Evolutionary conservation across 1,140 invertebrate genomes (phyloP).

Genomic region (Hycleus phaleratus): DNA sequence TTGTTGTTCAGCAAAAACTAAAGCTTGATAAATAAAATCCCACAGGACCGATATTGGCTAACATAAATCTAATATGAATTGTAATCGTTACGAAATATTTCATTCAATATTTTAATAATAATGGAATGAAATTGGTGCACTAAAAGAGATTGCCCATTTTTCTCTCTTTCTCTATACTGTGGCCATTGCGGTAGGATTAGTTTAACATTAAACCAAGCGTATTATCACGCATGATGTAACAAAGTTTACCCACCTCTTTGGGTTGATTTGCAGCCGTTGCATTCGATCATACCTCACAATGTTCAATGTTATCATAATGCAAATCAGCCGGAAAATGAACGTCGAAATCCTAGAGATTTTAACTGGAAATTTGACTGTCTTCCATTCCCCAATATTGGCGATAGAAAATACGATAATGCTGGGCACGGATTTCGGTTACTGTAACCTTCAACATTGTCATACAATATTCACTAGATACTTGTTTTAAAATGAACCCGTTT

Average conservation of each 20-base stretch:
- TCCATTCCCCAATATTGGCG: too few species aligned
- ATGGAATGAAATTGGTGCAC: too few species aligned
- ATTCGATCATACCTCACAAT: too few species aligned
- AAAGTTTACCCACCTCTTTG: neutral
- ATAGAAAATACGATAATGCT: neutral
- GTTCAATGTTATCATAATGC: neutral
- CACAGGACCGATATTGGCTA: too few species aligned
- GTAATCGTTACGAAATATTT: too few species aligned
- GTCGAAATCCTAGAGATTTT: neutral
- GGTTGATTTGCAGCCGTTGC: neutral
- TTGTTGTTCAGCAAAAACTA: too few species aligned
- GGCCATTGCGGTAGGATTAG: neutral
- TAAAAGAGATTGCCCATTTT: too few species aligned
- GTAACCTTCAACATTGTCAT: slow-evolving; percentile 4
- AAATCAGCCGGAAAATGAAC: neutral
- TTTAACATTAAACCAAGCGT: neutral
- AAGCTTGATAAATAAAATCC: too few species aligned
- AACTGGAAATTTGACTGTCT: neutral
- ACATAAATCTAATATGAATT: too few species aligned
- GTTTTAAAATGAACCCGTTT: slow-evolving; percentile 1
- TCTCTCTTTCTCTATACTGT: too few species aligned
- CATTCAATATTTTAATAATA: too few species aligned
- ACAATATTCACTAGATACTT: slow-evolving; percentile 1
- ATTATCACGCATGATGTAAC: neutral
- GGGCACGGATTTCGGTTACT: neutral